Conservation (phyloP, 2,113 vertebrate genomes). For the Mustela lutreola region DNA sequence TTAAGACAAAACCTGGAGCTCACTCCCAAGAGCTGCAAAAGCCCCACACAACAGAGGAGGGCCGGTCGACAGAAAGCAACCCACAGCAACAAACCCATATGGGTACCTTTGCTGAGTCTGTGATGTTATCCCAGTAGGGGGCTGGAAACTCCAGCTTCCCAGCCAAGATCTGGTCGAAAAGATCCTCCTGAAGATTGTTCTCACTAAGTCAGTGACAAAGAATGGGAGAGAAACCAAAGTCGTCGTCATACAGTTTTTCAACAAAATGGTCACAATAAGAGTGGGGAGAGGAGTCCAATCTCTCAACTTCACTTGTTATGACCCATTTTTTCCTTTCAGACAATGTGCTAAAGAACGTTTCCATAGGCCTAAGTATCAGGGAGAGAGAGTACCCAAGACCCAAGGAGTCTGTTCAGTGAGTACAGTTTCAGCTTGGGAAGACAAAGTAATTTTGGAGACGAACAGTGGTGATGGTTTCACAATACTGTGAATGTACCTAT, state of each 20-base stretch:
- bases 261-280: accelerated
- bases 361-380: not conserved
- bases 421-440: not conserved
- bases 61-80: accelerated
- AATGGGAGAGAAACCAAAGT: not conserved
- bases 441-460: accelerated
- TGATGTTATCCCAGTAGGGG: constrained; percentile 99
- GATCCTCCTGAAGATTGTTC: constrained; percentile 96
- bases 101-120: constrained; percentile 94
- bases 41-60: accelerated
- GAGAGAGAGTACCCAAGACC: not conserved
- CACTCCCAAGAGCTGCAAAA: accelerated
- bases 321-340: not conserved
- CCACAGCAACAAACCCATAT: not conserved
- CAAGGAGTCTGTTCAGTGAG: not conserved
- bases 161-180: constrained; percentile 98
- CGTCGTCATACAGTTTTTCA: not conserved
- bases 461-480: accelerated
- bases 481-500: accelerated
- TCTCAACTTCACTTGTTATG: not conserved
- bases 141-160: constrained; percentile 96
- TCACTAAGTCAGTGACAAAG: constrained; percentile 88
- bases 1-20: not conserved
- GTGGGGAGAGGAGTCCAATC: accelerated
- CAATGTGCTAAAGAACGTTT: not conserved